Conservation (phyloP, 2,888 invertebrate genomes). For the Dasysyrphus albostriatus region DNA sequence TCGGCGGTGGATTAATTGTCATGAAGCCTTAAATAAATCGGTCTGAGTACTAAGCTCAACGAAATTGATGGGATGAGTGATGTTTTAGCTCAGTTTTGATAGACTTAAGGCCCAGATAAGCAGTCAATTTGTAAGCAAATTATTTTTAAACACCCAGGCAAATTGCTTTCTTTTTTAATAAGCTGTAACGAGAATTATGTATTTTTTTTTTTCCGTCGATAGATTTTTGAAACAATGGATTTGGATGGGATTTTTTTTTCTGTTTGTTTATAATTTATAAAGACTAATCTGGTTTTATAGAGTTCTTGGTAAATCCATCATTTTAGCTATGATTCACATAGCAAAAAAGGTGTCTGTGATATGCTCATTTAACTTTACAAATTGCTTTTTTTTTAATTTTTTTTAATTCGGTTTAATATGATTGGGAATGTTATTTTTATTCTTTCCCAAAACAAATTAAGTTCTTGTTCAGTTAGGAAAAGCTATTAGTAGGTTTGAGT, state of each 20-base stretch:
- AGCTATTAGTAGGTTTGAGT: not conserved
- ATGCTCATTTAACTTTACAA: slow-evolving; percentile 33
- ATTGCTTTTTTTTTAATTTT: slow-evolving; percentile 10
- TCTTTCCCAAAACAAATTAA: not conserved
- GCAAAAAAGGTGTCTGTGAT: slow-evolving; percentile 21
- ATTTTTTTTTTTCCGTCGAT: slow-evolving; percentile 17
- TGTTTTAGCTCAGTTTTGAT: slow-evolving; percentile 21
- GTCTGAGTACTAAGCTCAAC: not conserved
- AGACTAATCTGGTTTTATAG: slow-evolving; percentile 14
- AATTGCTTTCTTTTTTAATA: slow-evolving; percentile 52
- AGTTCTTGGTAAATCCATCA: slow-evolving; percentile 25
- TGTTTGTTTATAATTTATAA: not conserved
- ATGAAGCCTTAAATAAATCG: slow-evolving; percentile 19
- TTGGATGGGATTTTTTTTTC: not conserved
- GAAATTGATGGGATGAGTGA: slow-evolving; percentile 17
- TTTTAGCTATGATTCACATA: not conserved
- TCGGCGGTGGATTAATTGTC: slow-evolving; percentile 49
- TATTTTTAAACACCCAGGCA: slow-evolving; percentile 60
- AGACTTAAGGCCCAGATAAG: slow-evolving; percentile 52
- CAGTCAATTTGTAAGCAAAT: slow-evolving; percentile 68
- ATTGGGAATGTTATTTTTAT: slow-evolving; percentile 8
- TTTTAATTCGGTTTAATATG: not conserved
- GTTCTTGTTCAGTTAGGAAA: slow-evolving; percentile 4
- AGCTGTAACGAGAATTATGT: slow-evolving; percentile 24
- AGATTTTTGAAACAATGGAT: slow-evolving; percentile 39